These are phyloP conservation scores for Clusia tigrina DNA, from an alignment of 2,888 invertebrate genomes.

Conservation along the genomic window DNA sequence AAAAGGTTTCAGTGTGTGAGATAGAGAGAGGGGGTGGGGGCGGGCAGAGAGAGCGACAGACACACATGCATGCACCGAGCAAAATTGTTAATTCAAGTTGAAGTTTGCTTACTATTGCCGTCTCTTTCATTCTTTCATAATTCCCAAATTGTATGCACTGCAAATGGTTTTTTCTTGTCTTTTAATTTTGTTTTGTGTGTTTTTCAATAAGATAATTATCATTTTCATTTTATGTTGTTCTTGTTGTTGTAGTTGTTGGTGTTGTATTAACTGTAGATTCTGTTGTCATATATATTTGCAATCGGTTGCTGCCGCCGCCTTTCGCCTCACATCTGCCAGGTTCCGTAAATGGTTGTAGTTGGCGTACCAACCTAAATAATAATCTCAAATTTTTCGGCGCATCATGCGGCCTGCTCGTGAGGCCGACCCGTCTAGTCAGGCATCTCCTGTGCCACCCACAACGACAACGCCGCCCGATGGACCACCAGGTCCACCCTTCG, in stretches of 20 bases:
- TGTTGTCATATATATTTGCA: too few relatives aligned
- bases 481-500: constrained; percentile 70
- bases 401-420: constrained; percentile 48
- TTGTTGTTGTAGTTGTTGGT: not conserved
- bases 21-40: too few relatives aligned
- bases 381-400: constrained; percentile 63
- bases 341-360: too few relatives aligned
- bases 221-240: not conserved
- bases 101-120: too few relatives aligned
- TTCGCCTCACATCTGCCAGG: too few relatives aligned
- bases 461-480: constrained; percentile 39
- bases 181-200: not conserved
- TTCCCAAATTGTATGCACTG: not conserved
- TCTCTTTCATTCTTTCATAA: too few relatives aligned
- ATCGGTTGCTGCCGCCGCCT: constrained; percentile 28
- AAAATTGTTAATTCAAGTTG: too few relatives aligned
- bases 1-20: too few relatives aligned
- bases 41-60: too few relatives aligned
- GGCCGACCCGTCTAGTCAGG: constrained; percentile 45
- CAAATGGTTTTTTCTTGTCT: not conserved
- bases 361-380: constrained; percentile 42
- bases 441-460: constrained; percentile 46
- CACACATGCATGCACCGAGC: too few relatives aligned
- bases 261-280: constrained; percentile 8
- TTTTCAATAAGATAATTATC: constrained; percentile 7